Base-by-base conservation (phyloP, 1,140 invertebrate genomes). In the Drosophila varians region DNA sequence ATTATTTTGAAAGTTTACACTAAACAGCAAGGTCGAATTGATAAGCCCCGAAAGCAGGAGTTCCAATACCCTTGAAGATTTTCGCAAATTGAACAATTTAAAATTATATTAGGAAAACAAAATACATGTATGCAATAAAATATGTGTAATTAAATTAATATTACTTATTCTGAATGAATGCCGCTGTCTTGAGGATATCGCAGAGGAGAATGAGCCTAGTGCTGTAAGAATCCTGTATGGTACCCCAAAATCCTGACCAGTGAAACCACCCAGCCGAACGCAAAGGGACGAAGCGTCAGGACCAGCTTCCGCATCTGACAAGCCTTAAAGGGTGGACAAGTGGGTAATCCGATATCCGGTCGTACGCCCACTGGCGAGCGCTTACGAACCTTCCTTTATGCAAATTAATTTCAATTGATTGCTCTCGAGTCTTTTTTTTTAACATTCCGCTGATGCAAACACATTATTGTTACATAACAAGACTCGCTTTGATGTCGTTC, bases 351-450 rank as follows among this genome's bases (percentile, higher is more conserved):
- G n/a, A 19, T 53, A 46, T 54, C 31, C 28, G 38, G 14, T 23
- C 14, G n/a, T 8, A 18, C 11, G 43, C 16, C 26, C 31, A 21
- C 16, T 21, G 8, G 21, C 52, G 53, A 49, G 65, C 42, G 25
- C 52, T 47, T 28, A 70, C 77, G 77, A 73, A 82, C 73, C 80
- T 86, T 86, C 80, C 80, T 86, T 86, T 86, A 86, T 86, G 80
- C 82, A 86, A 86, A 86, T 86, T 86, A 86, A 80, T 87, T 86
- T 86, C 80, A 87, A 86, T 86, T 86, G 82, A 86, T 86, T 86
- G 80, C 80, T 60, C 75, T 57, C 60, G 55, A 70, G 80, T 77
- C 69, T 87, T 87, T 87, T 77, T n/a, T 87, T 86, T 87, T 76
- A 72, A 86, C 77, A 86, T 80, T 86, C 77, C 77, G 42, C 58